Evolutionary conservation across 2,888 invertebrate genomes (phyloP).

Genomic region (Chloromyia formosa): DNA sequence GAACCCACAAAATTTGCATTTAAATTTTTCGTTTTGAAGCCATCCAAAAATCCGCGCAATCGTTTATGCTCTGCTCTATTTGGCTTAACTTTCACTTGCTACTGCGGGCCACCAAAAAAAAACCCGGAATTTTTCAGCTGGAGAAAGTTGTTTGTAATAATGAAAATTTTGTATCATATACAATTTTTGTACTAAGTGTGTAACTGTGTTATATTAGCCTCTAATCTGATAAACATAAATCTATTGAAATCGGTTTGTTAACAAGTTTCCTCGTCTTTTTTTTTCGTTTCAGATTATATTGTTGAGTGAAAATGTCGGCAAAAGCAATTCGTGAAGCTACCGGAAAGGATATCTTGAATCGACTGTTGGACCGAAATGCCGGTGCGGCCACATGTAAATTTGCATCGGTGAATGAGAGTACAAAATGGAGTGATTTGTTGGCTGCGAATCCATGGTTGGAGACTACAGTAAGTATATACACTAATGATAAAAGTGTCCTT

Average conservation of each 20-base stretch:
- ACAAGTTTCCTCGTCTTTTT: neutral
- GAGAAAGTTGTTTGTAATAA: too few species aligned
- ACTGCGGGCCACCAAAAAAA: too few species aligned
- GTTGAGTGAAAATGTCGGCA: constrained; percentile 80
- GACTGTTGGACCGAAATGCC: constrained; percentile 74
- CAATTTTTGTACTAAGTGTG: too few species aligned
- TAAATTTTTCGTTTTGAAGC: neutral
- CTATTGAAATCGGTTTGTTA: neutral
- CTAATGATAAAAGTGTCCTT: too few species aligned
- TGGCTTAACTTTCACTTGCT: constrained; percentile 6
- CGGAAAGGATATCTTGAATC: constrained; percentile 91
- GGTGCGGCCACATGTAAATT: constrained; percentile 80
- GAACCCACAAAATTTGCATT: neutral
- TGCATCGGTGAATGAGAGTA: constrained; percentile 80
- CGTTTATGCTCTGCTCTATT: neutral
- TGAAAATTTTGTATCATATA: too few species aligned
- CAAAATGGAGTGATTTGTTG: constrained; percentile 78
- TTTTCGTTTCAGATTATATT: constrained; percentile 13
- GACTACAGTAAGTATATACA: constrained; percentile 70
- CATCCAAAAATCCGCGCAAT: neutral
- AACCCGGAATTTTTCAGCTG: too few species aligned
- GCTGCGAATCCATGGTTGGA: constrained; percentile 87
- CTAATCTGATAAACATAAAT: too few species aligned
- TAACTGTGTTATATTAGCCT: too few species aligned
- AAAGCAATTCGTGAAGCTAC: constrained; percentile 96